Evolutionary conservation across 1,140 invertebrate species (phyloP).

Genomic region (Dermatophagoides farinae): DNA sequence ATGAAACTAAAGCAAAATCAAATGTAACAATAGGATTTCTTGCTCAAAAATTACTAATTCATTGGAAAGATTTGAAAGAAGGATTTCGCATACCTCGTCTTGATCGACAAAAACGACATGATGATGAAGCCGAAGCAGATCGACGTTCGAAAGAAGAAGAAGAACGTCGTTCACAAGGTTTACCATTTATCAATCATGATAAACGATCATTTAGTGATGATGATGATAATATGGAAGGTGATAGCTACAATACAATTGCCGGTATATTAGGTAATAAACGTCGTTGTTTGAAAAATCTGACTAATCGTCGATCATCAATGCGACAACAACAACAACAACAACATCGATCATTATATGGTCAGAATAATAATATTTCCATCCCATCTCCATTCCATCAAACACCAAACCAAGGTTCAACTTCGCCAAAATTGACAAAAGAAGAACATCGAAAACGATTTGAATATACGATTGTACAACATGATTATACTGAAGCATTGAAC

Average conservation of each 20-base stretch:
- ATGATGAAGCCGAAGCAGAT: constrained; percentile 65
- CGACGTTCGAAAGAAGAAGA: constrained; percentile 12
- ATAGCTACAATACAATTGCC: constrained; percentile 9
- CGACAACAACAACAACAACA: neutral
- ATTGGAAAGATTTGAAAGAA: constrained; percentile 60
- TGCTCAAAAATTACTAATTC: constrained; percentile 8
- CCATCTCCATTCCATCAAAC: neutral
- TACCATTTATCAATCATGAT: neutral
- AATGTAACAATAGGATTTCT: constrained; percentile 4
- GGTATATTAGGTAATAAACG: constrained; percentile 4
- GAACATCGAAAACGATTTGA: constrained; percentile 54
- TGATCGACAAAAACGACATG: constrained; percentile 73
- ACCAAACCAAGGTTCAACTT: neutral
- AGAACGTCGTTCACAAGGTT: constrained; percentile 11
- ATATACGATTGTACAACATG: constrained; percentile 43
- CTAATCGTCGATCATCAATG: neutral
- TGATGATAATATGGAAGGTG: neutral
- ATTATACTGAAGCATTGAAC: constrained; percentile 25
- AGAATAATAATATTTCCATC: neutral
- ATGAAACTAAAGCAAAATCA: neutral
- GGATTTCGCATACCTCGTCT: constrained; percentile 87
- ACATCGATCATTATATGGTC: neutral
- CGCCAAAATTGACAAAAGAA: constrained; percentile 29
- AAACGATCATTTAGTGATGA: neutral
- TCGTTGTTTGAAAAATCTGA: constrained; percentile 2